These are phyloP conservation scores for Tetramorium parvispinum DNA, from an alignment of 1,140 invertebrate species.

Conservation along the genomic window DNA sequence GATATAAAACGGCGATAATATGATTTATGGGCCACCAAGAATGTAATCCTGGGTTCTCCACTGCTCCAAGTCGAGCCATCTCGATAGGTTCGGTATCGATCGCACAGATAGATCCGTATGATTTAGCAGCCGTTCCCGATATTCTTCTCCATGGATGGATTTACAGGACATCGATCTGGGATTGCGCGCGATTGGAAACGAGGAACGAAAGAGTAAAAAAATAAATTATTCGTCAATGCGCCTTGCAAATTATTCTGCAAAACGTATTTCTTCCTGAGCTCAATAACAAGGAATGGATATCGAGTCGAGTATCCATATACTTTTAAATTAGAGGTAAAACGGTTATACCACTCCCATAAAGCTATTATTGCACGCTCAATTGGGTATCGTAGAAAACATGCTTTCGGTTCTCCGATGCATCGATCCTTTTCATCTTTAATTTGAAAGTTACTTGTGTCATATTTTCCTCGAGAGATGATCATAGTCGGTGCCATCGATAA, in stretches of 20 bases:
- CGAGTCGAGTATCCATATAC: neutral
- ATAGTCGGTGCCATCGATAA: conserved; percentile 4
- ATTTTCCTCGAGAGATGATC: conserved; percentile 38
- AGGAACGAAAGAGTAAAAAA: too few relatives aligned
- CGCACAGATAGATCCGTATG: neutral
- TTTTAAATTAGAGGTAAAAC: conserved; percentile 38
- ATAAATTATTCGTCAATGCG: neutral
- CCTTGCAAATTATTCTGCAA: conserved; percentile 6
- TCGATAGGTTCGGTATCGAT: conserved; percentile 32
- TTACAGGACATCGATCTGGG: neutral
- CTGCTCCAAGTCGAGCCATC: neutral
- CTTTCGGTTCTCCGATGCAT: neutral
- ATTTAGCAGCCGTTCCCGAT: conserved; percentile 17
- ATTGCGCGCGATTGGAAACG: neutral
- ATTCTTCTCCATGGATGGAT: neutral
- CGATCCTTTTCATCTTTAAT: conserved; percentile 1
- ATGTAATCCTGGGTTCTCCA: conserved; percentile 22
- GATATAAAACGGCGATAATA: conserved; percentile 53
- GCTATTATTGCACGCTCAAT: conserved; percentile 52
- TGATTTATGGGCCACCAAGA: conserved; percentile 47
- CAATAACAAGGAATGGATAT: neutral
- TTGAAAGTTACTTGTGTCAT: conserved; percentile 30
- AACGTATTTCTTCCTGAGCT: neutral
- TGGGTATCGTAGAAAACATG: conserved; percentile 14
- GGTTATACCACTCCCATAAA: neutral